Conservation (phyloP, 2,113 vertebrate genomes). For the Piliocolobus tephrosceles region DNA sequence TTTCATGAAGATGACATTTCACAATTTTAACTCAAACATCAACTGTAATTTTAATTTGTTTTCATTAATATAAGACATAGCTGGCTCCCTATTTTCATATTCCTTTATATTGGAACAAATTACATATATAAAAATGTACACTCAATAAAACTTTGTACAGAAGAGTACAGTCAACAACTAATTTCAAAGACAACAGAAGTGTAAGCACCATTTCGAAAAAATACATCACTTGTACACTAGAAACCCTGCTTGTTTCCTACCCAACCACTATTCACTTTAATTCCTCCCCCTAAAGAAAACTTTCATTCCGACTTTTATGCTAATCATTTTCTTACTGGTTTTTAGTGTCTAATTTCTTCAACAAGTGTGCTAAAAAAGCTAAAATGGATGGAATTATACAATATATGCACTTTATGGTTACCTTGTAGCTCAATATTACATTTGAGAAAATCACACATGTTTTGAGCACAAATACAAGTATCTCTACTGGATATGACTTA, state of each 20-base stretch:
- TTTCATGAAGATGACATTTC: background rate
- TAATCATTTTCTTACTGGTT: background rate
- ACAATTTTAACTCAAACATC: background rate
- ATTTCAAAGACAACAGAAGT: background rate
- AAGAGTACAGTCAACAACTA: background rate
- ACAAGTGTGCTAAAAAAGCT: background rate
- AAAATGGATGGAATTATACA: background rate
- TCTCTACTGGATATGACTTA: background rate
- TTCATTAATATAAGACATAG: background rate
- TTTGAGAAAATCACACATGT: background rate
- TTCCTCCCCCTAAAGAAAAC: background rate
- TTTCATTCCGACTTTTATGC: background rate
- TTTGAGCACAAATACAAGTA: background rate
- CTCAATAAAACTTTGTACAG: background rate
- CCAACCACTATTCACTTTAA: background rate
- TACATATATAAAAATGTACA: background rate
- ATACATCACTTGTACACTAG: background rate
- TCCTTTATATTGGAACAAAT: background rate
- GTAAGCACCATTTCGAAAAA: background rate
- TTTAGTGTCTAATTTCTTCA: background rate
- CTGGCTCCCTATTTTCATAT: background rate
- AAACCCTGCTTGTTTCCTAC: background rate
- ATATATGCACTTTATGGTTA: background rate
- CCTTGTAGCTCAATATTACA: background rate
- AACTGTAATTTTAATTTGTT: background rate